Evolutionary conservation across 37 sponge, comb jelly and placozoan genomes (phyloP).

Genomic region (Crambe crambe): DNA sequence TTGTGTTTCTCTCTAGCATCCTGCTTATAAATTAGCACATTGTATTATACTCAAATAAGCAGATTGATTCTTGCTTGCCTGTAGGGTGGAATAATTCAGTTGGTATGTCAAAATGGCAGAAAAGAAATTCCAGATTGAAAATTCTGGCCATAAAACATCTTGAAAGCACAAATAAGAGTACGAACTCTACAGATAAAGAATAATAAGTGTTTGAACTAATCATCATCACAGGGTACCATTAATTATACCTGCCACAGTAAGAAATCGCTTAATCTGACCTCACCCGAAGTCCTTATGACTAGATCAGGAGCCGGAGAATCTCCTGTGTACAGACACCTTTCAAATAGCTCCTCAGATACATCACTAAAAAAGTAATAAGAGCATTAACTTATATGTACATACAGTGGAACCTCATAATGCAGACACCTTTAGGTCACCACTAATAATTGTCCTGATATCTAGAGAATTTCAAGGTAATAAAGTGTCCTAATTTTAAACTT

Average conservation of each 20-base stretch:
- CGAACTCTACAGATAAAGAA: slow-evolving; percentile 44
- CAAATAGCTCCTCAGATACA: slow-evolving; percentile 81
- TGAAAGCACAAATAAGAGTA: slow-evolving; percentile 83
- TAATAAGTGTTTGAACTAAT: not conserved
- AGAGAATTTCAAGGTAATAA: too few relatives aligned
- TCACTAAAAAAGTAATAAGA: slow-evolving; percentile 55
- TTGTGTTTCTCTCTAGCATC: slow-evolving; percentile 21
- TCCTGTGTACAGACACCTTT: slow-evolving; percentile 87
- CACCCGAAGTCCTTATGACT: slow-evolving; percentile 92
- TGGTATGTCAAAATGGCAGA: slow-evolving; percentile 74
- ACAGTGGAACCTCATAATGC: too few relatives aligned
- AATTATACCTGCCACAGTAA: slow-evolving; percentile 87
- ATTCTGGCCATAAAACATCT: slow-evolving; percentile 89
- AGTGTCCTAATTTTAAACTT: too few relatives aligned
- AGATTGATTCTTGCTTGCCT: not conserved
- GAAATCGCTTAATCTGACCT: slow-evolving; percentile 93
- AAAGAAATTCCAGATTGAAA: slow-evolving; percentile 85
- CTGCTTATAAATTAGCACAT: slow-evolving; percentile 15
- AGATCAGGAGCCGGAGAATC: slow-evolving; percentile 91
- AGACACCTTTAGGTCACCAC: too few relatives aligned
- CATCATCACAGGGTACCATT: not conserved
- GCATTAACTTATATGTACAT: not conserved
- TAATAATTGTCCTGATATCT: too few relatives aligned
- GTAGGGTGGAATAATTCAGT: slow-evolving; percentile 37
- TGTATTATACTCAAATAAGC: not conserved